Evolutionary conservation across 2,797 vertebrate genomes (phyloP), one percentile per base, ranked within the genome.

Genomic region (Tachyglossus aculeatus): DNA sequence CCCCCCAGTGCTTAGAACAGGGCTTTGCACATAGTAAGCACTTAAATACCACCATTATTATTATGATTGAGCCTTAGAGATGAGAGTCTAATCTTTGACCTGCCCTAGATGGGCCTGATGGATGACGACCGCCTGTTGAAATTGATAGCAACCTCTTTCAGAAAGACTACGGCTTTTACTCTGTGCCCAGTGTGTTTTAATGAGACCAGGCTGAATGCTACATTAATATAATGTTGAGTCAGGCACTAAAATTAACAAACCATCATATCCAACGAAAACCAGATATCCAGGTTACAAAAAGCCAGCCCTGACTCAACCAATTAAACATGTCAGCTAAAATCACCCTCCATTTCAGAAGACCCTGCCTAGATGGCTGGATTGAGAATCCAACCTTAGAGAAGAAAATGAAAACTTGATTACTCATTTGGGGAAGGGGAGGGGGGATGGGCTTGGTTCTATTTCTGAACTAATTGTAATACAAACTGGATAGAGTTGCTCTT

Each of bases 381-480:
- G 24, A 16, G n/a, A 50, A 63, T 41, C 15, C 62, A 9, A 43
- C 1, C 8, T 9, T 13, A 64, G 11, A 1, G 56, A 69, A 48
- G 6, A 5, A 12, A 18, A 9, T n/a, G 4, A 11, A 3, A 36
- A 4, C 9, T 38, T 22, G 8, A 6, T 55, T 62, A 48, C 36
- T 50, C 34, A 50, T 51, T 27, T 44, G 32, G 45, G 5, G 1
- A 2, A 10, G 3, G 36, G 4, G 13, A 15, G 40, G 57, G 71
- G 12, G 18, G 9, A 54, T 47, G 18, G 16, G 47, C 57, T 61
- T 79, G 65, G 60, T 51, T 72, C 57, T 84, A 68, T 74, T 87
- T 89, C 47, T 77, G 70, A 88, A 71, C 37, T 74, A 87, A 85
- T 85, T 79, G 51, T 87, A 81, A 80, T 66, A 80, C 70, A 80